Base-by-base conservation (phyloP, 2,888 invertebrate species). In the Arctia plantaginis region DNA sequence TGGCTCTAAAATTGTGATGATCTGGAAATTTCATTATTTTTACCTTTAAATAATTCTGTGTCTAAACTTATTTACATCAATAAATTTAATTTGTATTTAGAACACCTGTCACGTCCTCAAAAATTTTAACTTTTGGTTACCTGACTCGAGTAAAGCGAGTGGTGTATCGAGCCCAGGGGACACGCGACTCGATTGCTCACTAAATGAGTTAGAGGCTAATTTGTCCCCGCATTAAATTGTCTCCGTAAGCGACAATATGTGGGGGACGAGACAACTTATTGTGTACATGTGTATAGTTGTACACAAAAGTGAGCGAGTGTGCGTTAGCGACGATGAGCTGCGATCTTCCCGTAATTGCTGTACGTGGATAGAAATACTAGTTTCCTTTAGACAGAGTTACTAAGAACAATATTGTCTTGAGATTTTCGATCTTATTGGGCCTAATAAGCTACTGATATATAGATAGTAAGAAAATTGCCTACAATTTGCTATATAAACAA, bases 201-300 rank as follows among this genome's bases (percentile, higher is more conserved):
- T 79, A 83, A 85, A 83, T 80, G 80, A 82, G 77, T 78, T 76
- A 82, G 72, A 73, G 65, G 69, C 77, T 83, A 82, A 85, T 85
- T 80, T 82, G 82, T 74, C 55, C 67, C 69, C 76, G 44, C 73
- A 77, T 83, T 75, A 78, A 77, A 83, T 77, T 69, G 73, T 78
- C 41, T 70, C 67, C 77, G 75, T 69, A 73, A 74, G 74, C 77
- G 39, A 69, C 73, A 73, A 65, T 71, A 72, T 66, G 73, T 73
- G 78, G 70, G 71, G 65, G 69, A 71, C 73, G 67, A 69, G 41
- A n/a, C 71, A 71, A 78, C 72, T 77, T 78, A 81, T 81, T 82
- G 76, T 75, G 70, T 69, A 76, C 64, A 68, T n/a, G 15, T 39
- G 20, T 39, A 13, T 23, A 47, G 20, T 20, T 10, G 30, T 66